These are phyloP conservation scores for Clunio marinus DNA, from an alignment of 2,888 invertebrate genomes.

Conservation along the genomic window DNA sequence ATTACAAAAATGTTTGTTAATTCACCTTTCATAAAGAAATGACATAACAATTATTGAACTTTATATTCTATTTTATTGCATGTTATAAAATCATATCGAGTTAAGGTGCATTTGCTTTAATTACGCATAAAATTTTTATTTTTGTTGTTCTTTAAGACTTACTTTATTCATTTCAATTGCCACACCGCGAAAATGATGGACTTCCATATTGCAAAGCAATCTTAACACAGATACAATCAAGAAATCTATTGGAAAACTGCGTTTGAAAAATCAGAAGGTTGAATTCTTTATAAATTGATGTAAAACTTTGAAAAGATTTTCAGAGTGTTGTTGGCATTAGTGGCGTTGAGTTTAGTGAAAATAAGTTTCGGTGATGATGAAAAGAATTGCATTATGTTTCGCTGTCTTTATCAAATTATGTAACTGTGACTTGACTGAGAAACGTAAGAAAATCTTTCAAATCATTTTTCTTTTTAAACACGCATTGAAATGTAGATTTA, in stretches of 20 bases:
- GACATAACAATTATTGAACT: no score
- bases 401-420: neutral
- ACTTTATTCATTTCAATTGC: no score
- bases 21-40: no score
- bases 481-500: no score
- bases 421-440: neutral
- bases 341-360: neutral
- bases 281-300: conserved; percentile 31
- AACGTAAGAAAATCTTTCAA: neutral
- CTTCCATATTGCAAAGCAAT: neutral
- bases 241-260: neutral
- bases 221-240: neutral
- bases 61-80: no score
- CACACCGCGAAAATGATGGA: neutral
- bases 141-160: no score
- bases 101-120: no score
- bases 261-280: conserved; percentile 30
- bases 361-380: neutral
- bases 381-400: neutral
- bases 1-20: no score
- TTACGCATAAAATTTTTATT: no score
- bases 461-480: no score
- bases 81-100: no score
- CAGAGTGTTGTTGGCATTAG: neutral
- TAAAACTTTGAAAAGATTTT: conserved; percentile 15